Evolutionary conservation across 2,797 vertebrate genomes (phyloP).

Genomic region (Typhlichthys eigenmanni): DNA sequence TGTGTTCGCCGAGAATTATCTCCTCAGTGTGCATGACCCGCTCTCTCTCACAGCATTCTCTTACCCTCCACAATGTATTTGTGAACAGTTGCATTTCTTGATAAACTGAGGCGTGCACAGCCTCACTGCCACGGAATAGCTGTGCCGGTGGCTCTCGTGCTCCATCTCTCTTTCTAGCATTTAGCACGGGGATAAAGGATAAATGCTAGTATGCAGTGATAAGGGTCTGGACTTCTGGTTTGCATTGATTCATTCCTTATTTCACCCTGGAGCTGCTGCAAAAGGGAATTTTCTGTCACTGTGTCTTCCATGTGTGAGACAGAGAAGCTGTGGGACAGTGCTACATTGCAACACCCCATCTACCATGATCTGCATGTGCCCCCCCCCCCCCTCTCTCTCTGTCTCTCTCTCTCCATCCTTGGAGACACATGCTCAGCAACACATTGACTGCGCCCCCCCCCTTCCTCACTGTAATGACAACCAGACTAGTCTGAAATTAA

Average conservation of each 20-base stretch:
- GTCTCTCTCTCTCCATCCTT: constrained; percentile 24
- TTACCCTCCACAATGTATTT: too few species aligned
- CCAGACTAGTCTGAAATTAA: constrained; percentile 78
- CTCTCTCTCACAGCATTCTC: too few species aligned
- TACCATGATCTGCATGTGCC: constrained; percentile 8
- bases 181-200: constrained; percentile 54
- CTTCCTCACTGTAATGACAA: constrained; percentile 75
- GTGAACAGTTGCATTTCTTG: too few species aligned
- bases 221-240: constrained; percentile 77
- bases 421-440: constrained; percentile 77
- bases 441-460: constrained; percentile 63
- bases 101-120: too few species aligned
- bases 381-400: constrained; percentile 45
- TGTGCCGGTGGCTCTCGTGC: constrained; percentile 37
- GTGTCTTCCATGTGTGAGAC: constrained; percentile 81
- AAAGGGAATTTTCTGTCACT: constrained; percentile 83
- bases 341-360: constrained; percentile 35
- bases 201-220: constrained; percentile 68
- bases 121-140: constrained; percentile 35
- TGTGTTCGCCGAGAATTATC: too few species aligned
- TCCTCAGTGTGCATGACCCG: too few species aligned
- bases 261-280: constrained; percentile 78
- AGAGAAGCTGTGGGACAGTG: constrained; percentile 72
- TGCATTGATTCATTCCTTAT: constrained; percentile 78
- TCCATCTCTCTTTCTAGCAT: constrained; percentile 43